Evolutionary conservation across 2,888 invertebrate species (phyloP).

Genomic region (Rhynchonema sp.): DNA sequence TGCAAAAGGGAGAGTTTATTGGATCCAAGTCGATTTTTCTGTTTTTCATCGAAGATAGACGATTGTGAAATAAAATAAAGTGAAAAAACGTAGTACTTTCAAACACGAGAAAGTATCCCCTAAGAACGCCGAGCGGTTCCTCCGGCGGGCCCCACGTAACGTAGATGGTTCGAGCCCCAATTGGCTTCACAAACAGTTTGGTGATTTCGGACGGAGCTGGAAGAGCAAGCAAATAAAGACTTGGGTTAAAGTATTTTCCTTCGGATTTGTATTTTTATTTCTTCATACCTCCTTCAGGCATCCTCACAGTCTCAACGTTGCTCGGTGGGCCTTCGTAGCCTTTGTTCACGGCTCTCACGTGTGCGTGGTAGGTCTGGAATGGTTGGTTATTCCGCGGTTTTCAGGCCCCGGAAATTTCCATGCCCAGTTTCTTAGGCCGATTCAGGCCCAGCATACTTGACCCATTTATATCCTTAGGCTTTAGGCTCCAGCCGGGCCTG

Average conservation of each 20-base stretch:
- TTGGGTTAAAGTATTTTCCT: too few species aligned
- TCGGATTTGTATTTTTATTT: too few species aligned
- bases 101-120: neutral
- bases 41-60: too few species aligned
- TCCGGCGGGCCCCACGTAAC: neutral
- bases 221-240: too few species aligned
- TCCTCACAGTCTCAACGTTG: neutral
- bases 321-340: neutral
- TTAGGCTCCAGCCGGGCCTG: too few species aligned
- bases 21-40: neutral
- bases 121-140: neutral
- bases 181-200: neutral
- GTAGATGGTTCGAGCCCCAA: neutral
- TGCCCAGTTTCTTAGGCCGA: too few species aligned
- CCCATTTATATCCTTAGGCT: too few species aligned
- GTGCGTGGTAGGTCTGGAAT: neutral
- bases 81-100: neutral
- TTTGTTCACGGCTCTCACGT: neutral
- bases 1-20: neutral
- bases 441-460: too few species aligned
- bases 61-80: too few species aligned
- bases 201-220: neutral
- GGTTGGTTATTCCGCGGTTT: neutral
- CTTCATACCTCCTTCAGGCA: neutral
- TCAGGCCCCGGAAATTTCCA: neutral